These are phyloP conservation scores for Scelioninae gen. 1 DNA, from an alignment of 2,888 invertebrate genomes.

Conservation along the genomic window DNA sequence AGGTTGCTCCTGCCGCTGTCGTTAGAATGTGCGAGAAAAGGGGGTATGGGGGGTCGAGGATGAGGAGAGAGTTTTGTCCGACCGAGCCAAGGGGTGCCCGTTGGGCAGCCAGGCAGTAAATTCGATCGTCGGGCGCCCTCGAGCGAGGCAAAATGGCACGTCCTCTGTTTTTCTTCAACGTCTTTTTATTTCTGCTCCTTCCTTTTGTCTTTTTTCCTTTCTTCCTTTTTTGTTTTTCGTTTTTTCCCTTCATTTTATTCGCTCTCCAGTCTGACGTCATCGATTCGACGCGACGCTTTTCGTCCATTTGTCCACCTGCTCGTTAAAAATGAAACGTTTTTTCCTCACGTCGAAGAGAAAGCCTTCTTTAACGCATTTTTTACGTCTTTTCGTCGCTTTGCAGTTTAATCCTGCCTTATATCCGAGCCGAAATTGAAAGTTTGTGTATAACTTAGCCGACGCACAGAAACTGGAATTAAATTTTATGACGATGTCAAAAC, in stretches of 20 bases:
- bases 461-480: conserved; percentile 23
- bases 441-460: conserved; percentile 25
- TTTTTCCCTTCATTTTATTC: conserved; percentile 62
- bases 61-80: conserved; percentile 68
- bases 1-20: conserved; percentile 64
- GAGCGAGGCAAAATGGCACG: conserved; percentile 77
- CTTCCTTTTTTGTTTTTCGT: conserved; percentile 35
- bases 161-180: conserved; percentile 73
- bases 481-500: conserved; percentile 47
- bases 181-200: conserved; percentile 69
- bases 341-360: conserved; percentile 34
- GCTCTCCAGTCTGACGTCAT: conserved; percentile 69
- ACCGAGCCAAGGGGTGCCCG: conserved; percentile 74
- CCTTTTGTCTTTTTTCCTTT: conserved; percentile 59
- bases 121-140: conserved; percentile 78
- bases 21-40: conserved; percentile 54
- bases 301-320: conserved; percentile 70
- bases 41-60: conserved; percentile 53
- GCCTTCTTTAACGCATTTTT: conserved; percentile 55
- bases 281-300: conserved; percentile 69
- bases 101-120: conserved; percentile 78
- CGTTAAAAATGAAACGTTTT: conserved; percentile 55
- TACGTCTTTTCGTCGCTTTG: conserved; percentile 35
- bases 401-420: conserved; percentile 42
- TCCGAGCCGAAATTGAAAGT: conserved; percentile 43